Base-by-base conservation (phyloP, 1,140 invertebrate genomes). In the Heliothis subflexa region DNA sequence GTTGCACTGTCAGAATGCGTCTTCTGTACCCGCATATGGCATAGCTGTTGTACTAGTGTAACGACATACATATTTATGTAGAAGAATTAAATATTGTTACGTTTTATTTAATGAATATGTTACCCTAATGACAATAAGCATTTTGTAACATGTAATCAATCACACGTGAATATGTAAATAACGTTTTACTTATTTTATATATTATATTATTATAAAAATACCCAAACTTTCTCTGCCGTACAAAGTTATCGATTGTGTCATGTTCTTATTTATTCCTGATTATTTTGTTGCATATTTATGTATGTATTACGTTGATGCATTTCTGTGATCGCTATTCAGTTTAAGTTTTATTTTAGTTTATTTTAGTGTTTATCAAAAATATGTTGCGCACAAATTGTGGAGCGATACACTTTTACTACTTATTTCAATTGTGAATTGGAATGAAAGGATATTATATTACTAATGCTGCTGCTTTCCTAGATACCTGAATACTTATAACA, bases 81-180 rank as follows among this genome's bases (percentile, higher is more conserved):
- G 68, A 78, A 71, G 55, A 61, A 28, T 18, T 50, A 50, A 64
- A 33, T 72, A 40, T 78, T 78, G 57, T 40, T 59, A 40, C 33
- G 33, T 40, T 40, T 77, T 25, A 62, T 52, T 28, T 80, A 81
- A 84, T 83, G 61, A 79, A 74, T 68, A 33, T 85, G 84, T 86
- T 88, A 88, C 84, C 84, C 80, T 90, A 82, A 86, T 89, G 90
- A 93, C 90, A 91, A 93, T 93, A 91, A 91, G 87, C 88, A 89
- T 90, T 91, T 89, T 90, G 85, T 91, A 90, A 86, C 82, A 82
- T 83, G 76, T 86, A 88, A 86, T 88, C 83, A 86, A 86, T 85
- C 83, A 85, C 78, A 77, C 78, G 59, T 52, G 57, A 78, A 80
- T 74, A 86, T 89, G 86, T 91, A 91, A 86, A 88, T 88, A 90